A percentile compares a stretch with the other conserved stretches of the same genome.
These are phyloP conservation scores for Galbula dea DNA, from an alignment of 2,113 vertebrate species.

Conservation along the genomic window DNA sequence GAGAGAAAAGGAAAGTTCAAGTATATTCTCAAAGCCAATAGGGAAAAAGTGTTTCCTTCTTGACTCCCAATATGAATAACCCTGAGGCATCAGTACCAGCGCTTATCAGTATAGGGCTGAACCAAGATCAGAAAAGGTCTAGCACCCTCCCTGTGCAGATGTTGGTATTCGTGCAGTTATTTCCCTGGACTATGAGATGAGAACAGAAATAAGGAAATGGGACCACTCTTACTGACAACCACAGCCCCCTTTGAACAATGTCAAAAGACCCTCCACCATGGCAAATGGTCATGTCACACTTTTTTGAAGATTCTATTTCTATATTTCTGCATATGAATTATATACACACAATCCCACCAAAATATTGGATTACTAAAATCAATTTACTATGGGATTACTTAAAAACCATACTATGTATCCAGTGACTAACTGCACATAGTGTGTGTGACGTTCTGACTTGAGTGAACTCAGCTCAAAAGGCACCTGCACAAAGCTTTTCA, in stretches of 20 bases:
- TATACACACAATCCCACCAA: constrained; percentile 26
- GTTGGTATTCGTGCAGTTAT: constrained; percentile 2
- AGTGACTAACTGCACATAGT: constrained; percentile 50
- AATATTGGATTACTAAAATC: constrained; percentile 42
- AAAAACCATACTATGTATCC: constrained; percentile 10
- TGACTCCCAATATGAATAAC: not conserved
- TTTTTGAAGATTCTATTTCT: constrained; percentile 53
- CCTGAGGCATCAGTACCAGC: not conserved
- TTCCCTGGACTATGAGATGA: not conserved
- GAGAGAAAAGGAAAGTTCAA: not conserved
- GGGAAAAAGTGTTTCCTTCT: not conserved
- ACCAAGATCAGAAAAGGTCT: not conserved
- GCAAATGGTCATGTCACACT: constrained; percentile 27
- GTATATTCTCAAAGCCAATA: not conserved
- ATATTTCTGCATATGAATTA: constrained; percentile 19
- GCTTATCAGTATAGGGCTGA: not conserved
- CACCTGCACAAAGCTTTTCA: constrained; percentile 73
- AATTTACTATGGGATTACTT: constrained; percentile 27
- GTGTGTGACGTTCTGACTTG: constrained; percentile 47
- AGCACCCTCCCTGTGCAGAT: constrained; percentile 30
- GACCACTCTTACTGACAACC: not conserved
- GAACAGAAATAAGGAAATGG: constrained; percentile 15
- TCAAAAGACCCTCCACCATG: constrained; percentile 3
- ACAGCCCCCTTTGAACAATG: not conserved
- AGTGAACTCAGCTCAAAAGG: constrained; percentile 58